Percentiles rank a stretch among this genome's conserved stretches.
phyloP scores from a whole-genome alignment of 2,797 vertebrate species.

The Anguilla marmorata region DNA sequence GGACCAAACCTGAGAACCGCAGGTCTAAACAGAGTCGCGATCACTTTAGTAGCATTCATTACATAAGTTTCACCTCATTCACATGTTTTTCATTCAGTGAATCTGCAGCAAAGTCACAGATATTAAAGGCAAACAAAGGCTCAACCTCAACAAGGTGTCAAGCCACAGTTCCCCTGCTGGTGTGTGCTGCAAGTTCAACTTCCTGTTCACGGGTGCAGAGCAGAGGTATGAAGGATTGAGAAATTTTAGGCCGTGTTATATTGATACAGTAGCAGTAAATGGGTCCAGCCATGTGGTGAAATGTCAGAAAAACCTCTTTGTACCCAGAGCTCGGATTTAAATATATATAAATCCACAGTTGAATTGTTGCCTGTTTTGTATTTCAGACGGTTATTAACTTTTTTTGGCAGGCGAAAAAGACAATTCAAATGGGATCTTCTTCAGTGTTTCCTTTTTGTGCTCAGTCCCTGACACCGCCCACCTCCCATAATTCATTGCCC shows the following conservation, averaged over 20 bases:
- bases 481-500: neutral
- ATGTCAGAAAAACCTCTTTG: too few species aligned
- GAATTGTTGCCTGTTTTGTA: neutral
- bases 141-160: neutral
- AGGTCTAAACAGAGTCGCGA: too few species aligned
- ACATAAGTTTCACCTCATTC: neutral
- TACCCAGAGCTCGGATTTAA: neutral
- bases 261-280: neutral
- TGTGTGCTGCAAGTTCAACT: neutral
- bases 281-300: neutral
- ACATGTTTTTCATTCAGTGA: neutral
- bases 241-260: neutral
- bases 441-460: neutral
- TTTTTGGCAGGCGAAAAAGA: conserved; percentile 2
- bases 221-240: neutral
- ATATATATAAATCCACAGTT: neutral
- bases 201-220: neutral
- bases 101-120: neutral
- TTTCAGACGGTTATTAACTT: neutral
- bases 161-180: neutral
- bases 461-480: neutral
- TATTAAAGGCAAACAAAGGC: neutral
- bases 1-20: too few species aligned
- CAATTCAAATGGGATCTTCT: neutral
- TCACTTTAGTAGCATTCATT: too few species aligned